A percentile compares a stretch with the other conserved stretches of the same genome.
phyloP scores from a whole-genome alignment of 2,797 vertebrate genomes.

The Anguilla anguilla region DNA sequence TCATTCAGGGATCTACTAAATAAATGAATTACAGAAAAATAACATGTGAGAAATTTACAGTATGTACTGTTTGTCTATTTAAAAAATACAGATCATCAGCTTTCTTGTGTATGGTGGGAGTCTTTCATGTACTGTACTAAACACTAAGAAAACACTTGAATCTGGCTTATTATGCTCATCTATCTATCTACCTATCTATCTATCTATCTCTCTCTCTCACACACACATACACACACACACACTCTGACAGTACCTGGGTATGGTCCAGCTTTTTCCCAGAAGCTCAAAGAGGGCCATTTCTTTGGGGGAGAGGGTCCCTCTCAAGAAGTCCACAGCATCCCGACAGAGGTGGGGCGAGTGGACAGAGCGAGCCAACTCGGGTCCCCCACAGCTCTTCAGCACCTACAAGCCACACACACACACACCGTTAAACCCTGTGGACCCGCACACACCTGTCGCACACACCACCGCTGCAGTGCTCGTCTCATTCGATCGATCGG shows the following conservation, averaged over 20 bases:
- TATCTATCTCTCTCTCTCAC: neutral
- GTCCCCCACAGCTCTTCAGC: slow-evolving; percentile 82
- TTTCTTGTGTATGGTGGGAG: too few species aligned
- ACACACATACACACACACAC: neutral
- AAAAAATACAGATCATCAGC: too few species aligned
- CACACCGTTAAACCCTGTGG: neutral
- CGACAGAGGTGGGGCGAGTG: slow-evolving; percentile 85
- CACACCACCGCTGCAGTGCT: too few species aligned
- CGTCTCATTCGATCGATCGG: neutral
- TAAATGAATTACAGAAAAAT: neutral
- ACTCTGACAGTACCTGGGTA: slow-evolving; percentile 78
- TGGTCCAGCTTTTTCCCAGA: slow-evolving; percentile 89
- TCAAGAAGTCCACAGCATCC: slow-evolving; percentile 87
- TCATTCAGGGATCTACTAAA: too few species aligned
- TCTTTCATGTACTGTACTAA: too few species aligned
- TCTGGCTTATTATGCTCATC: too few species aligned
- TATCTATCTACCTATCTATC: too few species aligned
- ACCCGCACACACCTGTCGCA: too few species aligned
- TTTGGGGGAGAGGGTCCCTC: slow-evolving; percentile 86
- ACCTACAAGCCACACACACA: slow-evolving; percentile 69
- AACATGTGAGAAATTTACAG: neutral
- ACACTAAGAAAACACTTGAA: too few species aligned
- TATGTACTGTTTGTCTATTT: neutral
- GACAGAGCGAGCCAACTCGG: slow-evolving; percentile 80
- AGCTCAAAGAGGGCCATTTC: slow-evolving; percentile 87